Evolutionary conservation across 2,113 vertebrate genomes (phyloP).

Genomic region (Glaucidium brasilianum): DNA sequence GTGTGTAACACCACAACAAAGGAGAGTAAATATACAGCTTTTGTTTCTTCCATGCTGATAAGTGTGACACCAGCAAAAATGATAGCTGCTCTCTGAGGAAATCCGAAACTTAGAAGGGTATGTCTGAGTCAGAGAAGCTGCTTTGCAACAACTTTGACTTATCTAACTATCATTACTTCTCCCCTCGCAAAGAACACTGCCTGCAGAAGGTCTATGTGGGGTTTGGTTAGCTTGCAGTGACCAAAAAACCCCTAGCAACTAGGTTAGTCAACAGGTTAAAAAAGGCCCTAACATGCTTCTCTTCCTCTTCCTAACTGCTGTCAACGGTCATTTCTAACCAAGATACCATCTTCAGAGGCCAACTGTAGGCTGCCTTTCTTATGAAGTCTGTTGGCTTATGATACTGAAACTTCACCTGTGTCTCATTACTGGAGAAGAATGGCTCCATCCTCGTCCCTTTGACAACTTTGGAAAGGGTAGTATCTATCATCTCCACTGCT

Average conservation of each 20-base stretch:
- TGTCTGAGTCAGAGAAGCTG: neutral
- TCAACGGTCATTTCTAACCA: neutral
- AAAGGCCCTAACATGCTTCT: neutral
- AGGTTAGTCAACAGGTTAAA: neutral
- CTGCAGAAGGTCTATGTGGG: neutral
- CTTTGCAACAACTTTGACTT: neutral
- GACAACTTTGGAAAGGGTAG: neutral
- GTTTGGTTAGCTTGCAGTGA: neutral
- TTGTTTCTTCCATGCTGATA: neutral
- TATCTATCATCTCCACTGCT: neutral
- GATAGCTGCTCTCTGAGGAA: neutral
- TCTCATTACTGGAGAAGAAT: neutral
- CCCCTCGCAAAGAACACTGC: neutral
- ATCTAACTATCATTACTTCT: neutral
- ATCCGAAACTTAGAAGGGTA: neutral
- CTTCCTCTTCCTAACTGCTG: neutral
- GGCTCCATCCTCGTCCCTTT: neutral
- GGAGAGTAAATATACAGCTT: neutral
- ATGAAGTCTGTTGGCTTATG: neutral
- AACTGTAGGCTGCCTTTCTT: neutral
- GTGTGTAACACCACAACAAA: neutral
- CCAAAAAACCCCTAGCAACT: neutral
- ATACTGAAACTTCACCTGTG: neutral
- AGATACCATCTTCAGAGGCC: neutral
- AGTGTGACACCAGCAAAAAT: slow-evolving; percentile 1